Base-by-base conservation (phyloP, 2,888 invertebrate genomes). In the Syrphus vitripennis region DNA sequence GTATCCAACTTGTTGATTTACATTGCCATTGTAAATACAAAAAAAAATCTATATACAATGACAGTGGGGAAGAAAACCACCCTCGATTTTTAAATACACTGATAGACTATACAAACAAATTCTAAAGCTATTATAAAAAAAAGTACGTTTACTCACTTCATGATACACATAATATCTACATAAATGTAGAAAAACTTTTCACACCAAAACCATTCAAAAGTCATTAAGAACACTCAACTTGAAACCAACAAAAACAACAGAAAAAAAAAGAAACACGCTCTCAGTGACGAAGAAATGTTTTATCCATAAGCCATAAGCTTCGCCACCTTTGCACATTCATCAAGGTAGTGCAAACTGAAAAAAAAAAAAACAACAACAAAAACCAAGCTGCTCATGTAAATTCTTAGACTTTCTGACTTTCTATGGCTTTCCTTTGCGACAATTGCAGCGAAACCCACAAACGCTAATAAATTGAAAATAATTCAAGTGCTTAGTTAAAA, bases 401-500 rank as follows among this genome's bases (percentile, higher is more conserved):
- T 26, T 21, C 48, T 21, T 21, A 48, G 2, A 48, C 10, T 53
- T 72, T 72, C 34, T 65, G 2, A 48, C 10, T 53, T 72, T 72
- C 34, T 65, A 57, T 71, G 78, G 37, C 71, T 71, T 72, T 65
- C 3, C 31, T 65, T n/a, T 57, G n/a, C n/a, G 55, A 70, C 76
- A 81, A 76, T 76, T 76, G 76, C 74, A 74, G 12, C 26, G 4
- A 40, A 29, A 74, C 53, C 81, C n/a, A n/a, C n/a, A n/a, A n/a
- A 63, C 48, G 55, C 75, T 75, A 61, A 76, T 81, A 81, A 81
- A 81, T 70, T 70, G 76, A 70, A 76, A 81, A 81, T 70, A 70
- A 81, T 76, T 81, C 81, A 70, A 76, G 76, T 70, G 61, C 53
- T 75, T 76, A 63, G 34, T 34, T 69, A 29, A 81, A 81, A 81